phyloP scores from a whole-genome alignment of 2,797 vertebrate genomes.

The Pantherophis vulpinus region DNA sequence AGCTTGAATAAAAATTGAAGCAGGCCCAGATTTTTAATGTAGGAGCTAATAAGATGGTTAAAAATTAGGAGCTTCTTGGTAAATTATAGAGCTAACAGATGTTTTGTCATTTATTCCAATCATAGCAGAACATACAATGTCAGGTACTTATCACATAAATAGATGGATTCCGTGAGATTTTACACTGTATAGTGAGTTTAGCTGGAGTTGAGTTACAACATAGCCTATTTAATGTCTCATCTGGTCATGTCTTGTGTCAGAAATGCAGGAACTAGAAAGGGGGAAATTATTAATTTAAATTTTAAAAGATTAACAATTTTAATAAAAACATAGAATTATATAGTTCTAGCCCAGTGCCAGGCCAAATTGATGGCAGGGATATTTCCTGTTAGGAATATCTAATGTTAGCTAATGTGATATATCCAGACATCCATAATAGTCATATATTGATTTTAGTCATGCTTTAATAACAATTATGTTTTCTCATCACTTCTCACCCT shows the following conservation, averaged over 20 bases:
- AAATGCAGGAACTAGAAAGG: too few species aligned
- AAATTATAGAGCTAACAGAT: conserved; percentile 20
- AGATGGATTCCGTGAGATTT: conserved; percentile 10
- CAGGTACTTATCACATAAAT: conserved; percentile 5
- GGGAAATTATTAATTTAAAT: too few species aligned
- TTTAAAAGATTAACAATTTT: too few species aligned
- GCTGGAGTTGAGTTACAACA: conserved; percentile 32
- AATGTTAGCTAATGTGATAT: conserved; percentile 47
- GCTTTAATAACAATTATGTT: conserved; percentile 58
- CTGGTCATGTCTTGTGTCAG: too few species aligned
- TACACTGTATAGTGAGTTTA: conserved; percentile 37
- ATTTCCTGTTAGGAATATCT: too few species aligned
- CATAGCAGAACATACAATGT: not conserved
- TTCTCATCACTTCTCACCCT: conserved; percentile 40
- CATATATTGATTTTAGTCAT: conserved; percentile 61
- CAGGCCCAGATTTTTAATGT: conserved; percentile 12
- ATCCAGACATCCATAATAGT: conserved; percentile 28
- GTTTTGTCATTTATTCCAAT: conserved; percentile 32
- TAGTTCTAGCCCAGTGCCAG: too few species aligned
- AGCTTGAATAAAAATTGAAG: not conserved
- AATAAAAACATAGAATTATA: too few species aligned
- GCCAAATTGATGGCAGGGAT: too few species aligned
- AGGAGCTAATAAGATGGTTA: not conserved
- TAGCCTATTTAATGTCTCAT: conserved; percentile 30
- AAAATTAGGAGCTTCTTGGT: not conserved